Percentiles rank a stretch among this genome's conserved stretches.
Evolutionary conservation across 2,888 invertebrate species (phyloP).

Genomic region (Chloroclystis v-ata): DNA sequence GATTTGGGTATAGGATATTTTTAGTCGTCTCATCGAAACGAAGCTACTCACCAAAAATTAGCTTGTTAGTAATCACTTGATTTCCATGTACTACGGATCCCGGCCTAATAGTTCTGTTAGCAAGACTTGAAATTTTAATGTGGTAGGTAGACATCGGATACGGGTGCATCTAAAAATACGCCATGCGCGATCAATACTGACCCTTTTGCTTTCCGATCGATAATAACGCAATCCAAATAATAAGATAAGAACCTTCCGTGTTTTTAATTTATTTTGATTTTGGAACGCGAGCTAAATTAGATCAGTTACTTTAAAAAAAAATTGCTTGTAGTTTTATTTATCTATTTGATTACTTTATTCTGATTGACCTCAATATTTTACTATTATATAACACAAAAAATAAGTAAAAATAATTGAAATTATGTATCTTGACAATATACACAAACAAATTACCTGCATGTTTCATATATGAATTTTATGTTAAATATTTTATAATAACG

Average conservation of each 20-base stretch:
- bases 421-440: not conserved
- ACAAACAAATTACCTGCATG: no score
- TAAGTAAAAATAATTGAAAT: not conserved
- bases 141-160: constrained; percentile 34
- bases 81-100: not conserved
- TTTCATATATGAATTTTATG: no score
- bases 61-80: no score
- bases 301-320: no score
- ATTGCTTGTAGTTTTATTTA: no score
- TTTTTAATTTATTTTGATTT: no score
- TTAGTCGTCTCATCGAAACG: no score
- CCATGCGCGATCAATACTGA: constrained; percentile 58
- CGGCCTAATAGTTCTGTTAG: constrained; percentile 37
- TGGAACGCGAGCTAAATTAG: no score
- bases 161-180: constrained; percentile 73
- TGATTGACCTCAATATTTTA: constrained; percentile 10
- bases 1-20: no score
- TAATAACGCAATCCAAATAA: constrained; percentile 3
- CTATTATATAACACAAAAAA: not conserved
- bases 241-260: no score
- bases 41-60: no score
- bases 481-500: no score
- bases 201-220: constrained; percentile 31
- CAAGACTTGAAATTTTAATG: constrained; percentile 62
- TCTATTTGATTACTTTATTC: constrained; percentile 2